Base-by-base conservation (phyloP, 2,888 invertebrate species). In the Drosophila macrospina region DNA sequence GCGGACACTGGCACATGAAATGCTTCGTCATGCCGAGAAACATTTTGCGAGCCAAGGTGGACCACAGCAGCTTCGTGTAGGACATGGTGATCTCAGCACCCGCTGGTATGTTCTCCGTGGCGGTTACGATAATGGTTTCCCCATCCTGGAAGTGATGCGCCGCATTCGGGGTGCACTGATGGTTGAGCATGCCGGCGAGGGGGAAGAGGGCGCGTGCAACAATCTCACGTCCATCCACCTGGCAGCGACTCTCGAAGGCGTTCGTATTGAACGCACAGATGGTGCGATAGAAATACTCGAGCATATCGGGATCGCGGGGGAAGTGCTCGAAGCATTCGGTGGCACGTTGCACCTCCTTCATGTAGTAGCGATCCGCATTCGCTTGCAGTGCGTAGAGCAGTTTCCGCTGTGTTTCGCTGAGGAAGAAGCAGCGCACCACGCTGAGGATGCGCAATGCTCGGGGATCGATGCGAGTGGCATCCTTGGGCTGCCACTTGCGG, bases 151-250 rank as follows among this genome's bases (percentile, higher is more conserved):
- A 95, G 60, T 94, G 93, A 86, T 96, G 96, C 56, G 94, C 93
- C 0, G 96, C 95, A 89, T 96, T 96, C 28, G 96, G 94, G 52
- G 92, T 94, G 87, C 96, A 96, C 82, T 94, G 94, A 86, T 96
- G 96, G 80, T 95, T 94, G 91, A 96, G 93, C 91, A 96, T 93
- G 5, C 95, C 94, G 0, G 95, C 94, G 64, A 94, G 93, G 1
- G 95, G 93, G 89, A 95, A 96, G 60, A 96, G 92, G 41, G 94
- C 95, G 42, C 95, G 93, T 30, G 94, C 92, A 63, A 94, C 93
- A 47, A 90, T 86, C 73, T 92, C 90, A 54, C 88, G 82, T 0
- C 86, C 87, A 5, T 73, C 81, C 4, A 89, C 81, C 8, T 75
- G 79, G 45, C 84, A 90, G 26, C 90, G 78, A 0, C 90, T 88